phyloP scores from a whole-genome alignment of 2,888 invertebrate species.

The Pristionchus mayeri region DNA sequence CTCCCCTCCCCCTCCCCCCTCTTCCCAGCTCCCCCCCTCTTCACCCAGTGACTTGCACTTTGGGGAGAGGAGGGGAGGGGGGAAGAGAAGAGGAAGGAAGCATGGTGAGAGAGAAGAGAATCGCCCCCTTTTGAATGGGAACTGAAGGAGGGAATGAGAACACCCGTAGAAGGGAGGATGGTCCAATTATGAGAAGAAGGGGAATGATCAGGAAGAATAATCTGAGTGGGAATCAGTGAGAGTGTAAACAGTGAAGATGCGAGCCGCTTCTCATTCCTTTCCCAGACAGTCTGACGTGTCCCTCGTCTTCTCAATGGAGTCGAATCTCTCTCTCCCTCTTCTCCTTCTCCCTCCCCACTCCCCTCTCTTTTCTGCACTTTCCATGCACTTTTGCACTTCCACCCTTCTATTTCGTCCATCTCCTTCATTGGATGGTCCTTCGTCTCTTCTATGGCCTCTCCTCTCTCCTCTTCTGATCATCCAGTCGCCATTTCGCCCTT shows the following conservation, averaged over 20 bases:
- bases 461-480: too few relatives aligned
- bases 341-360: not conserved
- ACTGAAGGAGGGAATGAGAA: not conserved
- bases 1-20: not conserved
- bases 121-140: conserved; percentile 2
- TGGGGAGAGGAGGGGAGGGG: conserved; percentile 1
- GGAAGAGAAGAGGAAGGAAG: not conserved
- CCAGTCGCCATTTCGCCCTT: too few relatives aligned
- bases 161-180: not conserved
- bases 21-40: too few relatives aligned
- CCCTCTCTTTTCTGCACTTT: conserved; percentile 23
- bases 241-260: too few relatives aligned
- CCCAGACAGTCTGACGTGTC: not conserved
- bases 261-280: too few relatives aligned
- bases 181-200: not conserved
- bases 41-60: conserved; percentile 23
- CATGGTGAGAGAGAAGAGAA: conserved; percentile 6
- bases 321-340: not conserved
- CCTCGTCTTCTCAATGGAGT: not conserved
- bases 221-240: not conserved
- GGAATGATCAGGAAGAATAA: not conserved
- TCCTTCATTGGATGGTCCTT: conserved; percentile 8
- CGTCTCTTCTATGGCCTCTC: not conserved
- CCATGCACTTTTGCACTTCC: conserved; percentile 36
- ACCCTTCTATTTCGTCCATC: not conserved